phyloP scores from a whole-genome alignment of 2,888 invertebrate genomes.

The Mechanitis mazaeus region DNA sequence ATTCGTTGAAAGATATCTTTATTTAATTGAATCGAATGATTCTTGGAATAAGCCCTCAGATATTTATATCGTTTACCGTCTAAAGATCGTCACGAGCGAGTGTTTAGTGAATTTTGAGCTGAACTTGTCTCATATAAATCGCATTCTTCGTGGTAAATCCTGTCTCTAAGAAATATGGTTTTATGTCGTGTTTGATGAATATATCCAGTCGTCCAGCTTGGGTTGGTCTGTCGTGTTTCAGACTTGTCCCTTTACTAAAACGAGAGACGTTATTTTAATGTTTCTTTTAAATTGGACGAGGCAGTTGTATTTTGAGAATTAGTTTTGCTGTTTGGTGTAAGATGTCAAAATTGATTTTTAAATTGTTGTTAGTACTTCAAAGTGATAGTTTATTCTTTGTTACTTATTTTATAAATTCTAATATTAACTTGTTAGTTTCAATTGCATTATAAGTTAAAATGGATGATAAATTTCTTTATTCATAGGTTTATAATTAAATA shows the following conservation, averaged over 20 bases:
- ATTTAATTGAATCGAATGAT: not conserved
- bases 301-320: constrained; percentile 19
- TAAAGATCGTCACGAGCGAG: constrained; percentile 46
- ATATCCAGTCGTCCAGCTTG: constrained; percentile 43
- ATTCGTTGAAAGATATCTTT: too few species aligned
- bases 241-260: constrained; percentile 15
- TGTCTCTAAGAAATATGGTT: constrained; percentile 56
- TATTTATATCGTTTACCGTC: constrained; percentile 38
- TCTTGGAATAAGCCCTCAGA: constrained; percentile 8
- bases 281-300: constrained; percentile 20
- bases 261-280: constrained; percentile 8
- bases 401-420: constrained; percentile 1
- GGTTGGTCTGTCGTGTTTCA: constrained; percentile 32
- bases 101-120: constrained; percentile 57
- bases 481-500: too few species aligned
- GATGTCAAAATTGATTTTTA: constrained; percentile 21
- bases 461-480: too few species aligned
- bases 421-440: not conserved
- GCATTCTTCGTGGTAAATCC: constrained; percentile 57
- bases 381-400: constrained; percentile 5
- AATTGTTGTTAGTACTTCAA: constrained; percentile 21
- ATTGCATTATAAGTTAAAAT: not conserved
- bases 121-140: constrained; percentile 61
- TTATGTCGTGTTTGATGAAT: constrained; percentile 61
- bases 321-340: constrained; percentile 10